Evolutionary conservation across 2,797 vertebrate species (phyloP), one percentile per base, ranked within the genome.

Genomic region (Microctenopoma lineatum): DNA sequence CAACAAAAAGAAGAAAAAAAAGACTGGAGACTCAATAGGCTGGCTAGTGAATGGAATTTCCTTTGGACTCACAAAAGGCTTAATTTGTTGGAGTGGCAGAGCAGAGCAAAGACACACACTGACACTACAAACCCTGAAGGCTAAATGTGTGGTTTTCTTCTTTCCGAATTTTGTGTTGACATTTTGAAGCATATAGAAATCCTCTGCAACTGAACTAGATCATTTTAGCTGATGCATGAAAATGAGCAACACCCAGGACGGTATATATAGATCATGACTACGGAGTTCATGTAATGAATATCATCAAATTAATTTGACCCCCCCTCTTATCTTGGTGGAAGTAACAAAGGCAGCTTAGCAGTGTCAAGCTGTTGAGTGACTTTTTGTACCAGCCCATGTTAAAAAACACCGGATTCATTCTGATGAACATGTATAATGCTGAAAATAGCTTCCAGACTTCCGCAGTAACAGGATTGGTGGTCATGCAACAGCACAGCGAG

Each of bases 401-500:
- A 59, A 50, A 74, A 75, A 66, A 21, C 34, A 3, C 29, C 57
- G 53, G 52, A 73, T 70, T 75, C 21, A 72, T 77, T 74, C 50
- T 66, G 56, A 75, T 81, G 50, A 59, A 69, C 75, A 68, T 58
- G 68, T 68, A 72, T 65, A 75, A 70, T 60, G 72, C 53, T 62
- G 75, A 61, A 62, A 73, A 85, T 66, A 83, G 68, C 64, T 75
- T 68, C 66, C 70, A 60, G 72, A 66, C 70, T 62, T 85, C 79
- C 60, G 48, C 51, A 64, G 84, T 74, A 87, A 90, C 77, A 87
- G 87, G 87, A 88, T 85, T 86, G 89, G 89, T 77, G 87, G 79
- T 92, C 93, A 94, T 95, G 93, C 93, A 95, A 94, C 92, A 91
- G 94, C 92, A 92, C 93, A 93, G 91, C 84, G 85, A 91, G 92